A percentile compares a stretch with the other conserved stretches of the same genome.
These are phyloP conservation scores for Gorsachius magnificus DNA, from an alignment of 2,797 vertebrate species.

Conservation along the genomic window DNA sequence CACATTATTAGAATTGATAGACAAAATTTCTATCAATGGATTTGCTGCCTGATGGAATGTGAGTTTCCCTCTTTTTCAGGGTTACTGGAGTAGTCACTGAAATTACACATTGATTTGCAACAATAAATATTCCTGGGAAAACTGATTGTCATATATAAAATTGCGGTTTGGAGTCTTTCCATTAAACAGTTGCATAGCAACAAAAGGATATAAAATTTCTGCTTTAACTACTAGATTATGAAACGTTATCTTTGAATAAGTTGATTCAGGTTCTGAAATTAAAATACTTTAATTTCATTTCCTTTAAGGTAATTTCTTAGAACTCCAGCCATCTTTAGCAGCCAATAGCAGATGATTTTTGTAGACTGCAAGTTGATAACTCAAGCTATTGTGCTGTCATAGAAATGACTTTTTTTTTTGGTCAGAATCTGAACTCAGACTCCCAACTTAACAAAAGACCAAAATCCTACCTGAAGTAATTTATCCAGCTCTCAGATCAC, in stretches of 20 bases:
- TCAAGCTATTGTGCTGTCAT: neutral
- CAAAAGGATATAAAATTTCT: constrained; percentile 79
- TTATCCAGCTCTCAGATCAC: constrained; percentile 15
- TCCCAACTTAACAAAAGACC: neutral
- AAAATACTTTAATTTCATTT: constrained; percentile 47
- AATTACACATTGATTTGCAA: constrained; percentile 63
- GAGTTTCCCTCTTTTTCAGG: constrained; percentile 63
- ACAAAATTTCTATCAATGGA: constrained; percentile 47
- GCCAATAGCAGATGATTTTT: neutral
- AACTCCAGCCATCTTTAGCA: constrained; percentile 36
- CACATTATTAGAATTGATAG: constrained; percentile 56
- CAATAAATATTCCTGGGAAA: constrained; percentile 81
- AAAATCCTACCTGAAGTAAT: constrained; percentile 44
- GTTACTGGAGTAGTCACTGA: constrained; percentile 65
- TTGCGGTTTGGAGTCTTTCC: constrained; percentile 67
- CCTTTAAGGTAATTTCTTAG: constrained; percentile 53
- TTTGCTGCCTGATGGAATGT: constrained; percentile 71
- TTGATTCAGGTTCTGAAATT: constrained; percentile 56
- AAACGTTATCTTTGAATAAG: constrained; percentile 60
- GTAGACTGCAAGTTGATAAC: neutral
- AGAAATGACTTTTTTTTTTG: neutral
- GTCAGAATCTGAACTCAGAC: constrained; percentile 11
- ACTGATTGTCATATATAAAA: constrained; percentile 84
- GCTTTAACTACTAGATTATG: constrained; percentile 65
- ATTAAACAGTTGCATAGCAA: constrained; percentile 86